phyloP scores from a whole-genome alignment of 2,888 invertebrate genomes.

The Ectemnius lituratus region DNA sequence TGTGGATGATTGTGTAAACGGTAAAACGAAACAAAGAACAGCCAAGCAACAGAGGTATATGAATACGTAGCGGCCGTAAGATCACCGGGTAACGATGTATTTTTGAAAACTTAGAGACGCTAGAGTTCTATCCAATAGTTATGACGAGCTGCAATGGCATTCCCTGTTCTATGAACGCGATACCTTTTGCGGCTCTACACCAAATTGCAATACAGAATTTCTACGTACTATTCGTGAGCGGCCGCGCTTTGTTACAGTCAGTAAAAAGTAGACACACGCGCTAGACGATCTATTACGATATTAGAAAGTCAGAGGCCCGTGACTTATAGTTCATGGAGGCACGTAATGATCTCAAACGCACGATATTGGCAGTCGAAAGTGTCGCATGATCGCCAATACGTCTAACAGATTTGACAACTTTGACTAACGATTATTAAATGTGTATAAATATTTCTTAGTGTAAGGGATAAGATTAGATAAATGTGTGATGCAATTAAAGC shows the following conservation, averaged over 20 bases:
- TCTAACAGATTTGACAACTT: constrained; percentile 65
- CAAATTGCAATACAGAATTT: constrained; percentile 49
- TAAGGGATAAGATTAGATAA: constrained; percentile 57
- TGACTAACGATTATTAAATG: constrained; percentile 64
- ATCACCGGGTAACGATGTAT: constrained; percentile 52
- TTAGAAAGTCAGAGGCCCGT: constrained; percentile 15
- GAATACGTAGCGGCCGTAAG: constrained; percentile 28
- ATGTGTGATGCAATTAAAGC: constrained; percentile 40
- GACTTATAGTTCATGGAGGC: constrained; percentile 50
- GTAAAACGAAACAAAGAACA: constrained; percentile 21
- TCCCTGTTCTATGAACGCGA: constrained; percentile 39
- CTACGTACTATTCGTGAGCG: constrained; percentile 39
- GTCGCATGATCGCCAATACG: constrained; percentile 62
- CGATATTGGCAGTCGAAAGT: constrained; percentile 64
- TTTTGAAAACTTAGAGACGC: constrained; percentile 57
- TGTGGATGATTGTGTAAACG: constrained; percentile 26
- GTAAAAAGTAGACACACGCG: constrained; percentile 16
- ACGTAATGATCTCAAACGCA: constrained; percentile 74
- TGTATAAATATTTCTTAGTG: constrained; percentile 59
- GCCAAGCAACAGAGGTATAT: constrained; percentile 23
- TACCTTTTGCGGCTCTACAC: constrained; percentile 19
- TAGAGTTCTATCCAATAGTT: constrained; percentile 51
- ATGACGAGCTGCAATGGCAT: constrained; percentile 37
- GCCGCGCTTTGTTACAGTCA: constrained; percentile 25
- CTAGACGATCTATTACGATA: constrained; percentile 19